Percentiles rank a stretch among this genome's conserved stretches.
These are phyloP conservation scores for Lichenostomus cassidix DNA, from an alignment of 2,113 vertebrate species.

Conservation along the genomic window DNA sequence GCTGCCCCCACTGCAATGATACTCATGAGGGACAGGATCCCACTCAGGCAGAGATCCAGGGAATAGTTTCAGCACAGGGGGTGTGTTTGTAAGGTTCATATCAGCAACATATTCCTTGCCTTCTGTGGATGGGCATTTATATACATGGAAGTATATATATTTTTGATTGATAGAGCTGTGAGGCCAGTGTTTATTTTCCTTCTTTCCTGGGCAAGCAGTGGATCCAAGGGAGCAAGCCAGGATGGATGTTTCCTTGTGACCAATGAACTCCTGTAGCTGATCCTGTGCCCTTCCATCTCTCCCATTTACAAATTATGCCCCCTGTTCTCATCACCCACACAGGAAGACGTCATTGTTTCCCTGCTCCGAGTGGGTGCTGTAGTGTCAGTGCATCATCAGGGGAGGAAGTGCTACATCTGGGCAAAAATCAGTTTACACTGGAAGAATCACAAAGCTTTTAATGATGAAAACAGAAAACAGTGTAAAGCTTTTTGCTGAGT, in stretches of 20 bases:
- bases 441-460: neutral
- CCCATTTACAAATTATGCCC: neutral
- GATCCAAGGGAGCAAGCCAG: neutral
- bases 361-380: neutral
- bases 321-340: neutral
- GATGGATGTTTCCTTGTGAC: neutral
- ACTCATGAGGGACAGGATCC: neutral
- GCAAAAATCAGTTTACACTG: neutral
- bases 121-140: neutral
- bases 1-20: neutral
- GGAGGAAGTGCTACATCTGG: neutral
- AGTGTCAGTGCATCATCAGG: neutral
- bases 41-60: neutral
- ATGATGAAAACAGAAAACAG: neutral
- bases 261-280: neutral
- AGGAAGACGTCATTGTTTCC: neutral
- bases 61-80: neutral
- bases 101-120: neutral
- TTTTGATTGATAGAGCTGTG: neutral
- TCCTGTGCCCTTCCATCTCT: neutral
- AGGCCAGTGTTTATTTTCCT: accelerated
- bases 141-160: neutral
- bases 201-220: neutral
- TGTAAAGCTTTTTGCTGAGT: neutral
- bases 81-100: neutral